These are phyloP conservation scores for Formicarius rufipectus DNA, from an alignment of 2,113 vertebrate species.

Conservation along the genomic window DNA sequence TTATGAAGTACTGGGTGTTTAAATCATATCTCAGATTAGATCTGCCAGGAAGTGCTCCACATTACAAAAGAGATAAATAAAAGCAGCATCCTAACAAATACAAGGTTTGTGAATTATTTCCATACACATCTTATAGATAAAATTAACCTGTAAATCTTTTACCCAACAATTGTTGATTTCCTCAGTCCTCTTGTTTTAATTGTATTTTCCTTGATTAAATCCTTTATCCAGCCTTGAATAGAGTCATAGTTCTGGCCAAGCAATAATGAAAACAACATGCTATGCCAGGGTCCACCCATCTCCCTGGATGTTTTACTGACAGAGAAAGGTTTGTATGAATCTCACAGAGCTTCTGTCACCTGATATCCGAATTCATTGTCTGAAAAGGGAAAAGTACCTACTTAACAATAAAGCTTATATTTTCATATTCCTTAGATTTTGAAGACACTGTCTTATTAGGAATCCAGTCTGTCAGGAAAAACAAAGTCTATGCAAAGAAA, in stretches of 20 bases:
- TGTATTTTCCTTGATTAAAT: constrained; percentile 4
- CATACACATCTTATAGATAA: not conserved
- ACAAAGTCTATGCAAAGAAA: constrained; percentile 45
- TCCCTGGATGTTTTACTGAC: not conserved
- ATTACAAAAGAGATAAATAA: not conserved
- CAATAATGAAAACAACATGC: not conserved
- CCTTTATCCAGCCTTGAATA: not conserved
- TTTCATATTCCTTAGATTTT: constrained; percentile 19
- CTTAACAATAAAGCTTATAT: constrained; percentile 25
- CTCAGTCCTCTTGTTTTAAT: not conserved
- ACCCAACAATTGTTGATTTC: not conserved
- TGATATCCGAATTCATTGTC: not conserved
- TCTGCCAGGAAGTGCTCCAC: not conserved
- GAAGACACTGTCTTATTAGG: constrained; percentile 56
- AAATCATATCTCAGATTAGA: not conserved
- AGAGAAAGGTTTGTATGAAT: not conserved
- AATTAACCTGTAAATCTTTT: not conserved
- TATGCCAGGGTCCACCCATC: not conserved
- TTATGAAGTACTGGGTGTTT: not conserved
- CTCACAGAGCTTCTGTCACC: constrained; percentile 7
- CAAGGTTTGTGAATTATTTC: not conserved
- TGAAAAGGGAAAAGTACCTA: constrained; percentile 10
- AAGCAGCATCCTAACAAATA: not conserved
- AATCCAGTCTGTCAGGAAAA: constrained; percentile 68
- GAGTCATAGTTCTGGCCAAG: not conserved